phyloP scores from a whole-genome alignment of 2,113 vertebrate species.

The Semicossyphus pulcher region DNA sequence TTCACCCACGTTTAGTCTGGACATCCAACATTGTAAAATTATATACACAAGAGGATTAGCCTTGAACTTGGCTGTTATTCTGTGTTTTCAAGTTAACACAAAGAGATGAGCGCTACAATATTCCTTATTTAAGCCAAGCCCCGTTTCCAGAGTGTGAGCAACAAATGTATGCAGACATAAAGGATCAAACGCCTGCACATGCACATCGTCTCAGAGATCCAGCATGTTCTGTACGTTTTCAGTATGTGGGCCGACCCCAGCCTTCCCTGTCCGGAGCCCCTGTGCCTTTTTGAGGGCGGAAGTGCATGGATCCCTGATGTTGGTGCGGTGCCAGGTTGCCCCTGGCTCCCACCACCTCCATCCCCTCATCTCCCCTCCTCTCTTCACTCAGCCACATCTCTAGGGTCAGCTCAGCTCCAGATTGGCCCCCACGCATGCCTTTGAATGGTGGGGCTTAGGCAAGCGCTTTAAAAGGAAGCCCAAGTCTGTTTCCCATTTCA shows the following conservation, averaged over 20 bases:
- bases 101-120: slow-evolving; percentile 15
- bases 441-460: slow-evolving; percentile 82
- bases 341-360: slow-evolving; percentile 43
- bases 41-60: neutral
- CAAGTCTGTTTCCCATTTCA: slow-evolving; percentile 90
- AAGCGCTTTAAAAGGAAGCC: slow-evolving; percentile 87
- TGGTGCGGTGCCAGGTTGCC: slow-evolving; percentile 68
- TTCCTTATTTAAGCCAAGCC: neutral
- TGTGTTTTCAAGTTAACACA: slow-evolving; percentile 18
- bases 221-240: neutral
- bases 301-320: slow-evolving; percentile 63
- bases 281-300: slow-evolving; percentile 63
- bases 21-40: no score
- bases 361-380: slow-evolving; percentile 3
- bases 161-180: neutral
- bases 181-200: neutral
- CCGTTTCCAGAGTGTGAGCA: slow-evolving; percentile 8
- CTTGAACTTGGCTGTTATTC: slow-evolving; percentile 4
- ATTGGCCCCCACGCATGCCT: slow-evolving; percentile 84
- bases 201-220: neutral
- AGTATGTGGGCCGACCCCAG: slow-evolving; percentile 27
- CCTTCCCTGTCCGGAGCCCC: slow-evolving; percentile 57
- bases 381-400: slow-evolving; percentile 71
- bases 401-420: slow-evolving; percentile 82
- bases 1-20: no score